Percentiles rank a stretch among this genome's conserved stretches.
phyloP scores from a whole-genome alignment of 2,888 invertebrate species.

The Tiliacea aurago region DNA sequence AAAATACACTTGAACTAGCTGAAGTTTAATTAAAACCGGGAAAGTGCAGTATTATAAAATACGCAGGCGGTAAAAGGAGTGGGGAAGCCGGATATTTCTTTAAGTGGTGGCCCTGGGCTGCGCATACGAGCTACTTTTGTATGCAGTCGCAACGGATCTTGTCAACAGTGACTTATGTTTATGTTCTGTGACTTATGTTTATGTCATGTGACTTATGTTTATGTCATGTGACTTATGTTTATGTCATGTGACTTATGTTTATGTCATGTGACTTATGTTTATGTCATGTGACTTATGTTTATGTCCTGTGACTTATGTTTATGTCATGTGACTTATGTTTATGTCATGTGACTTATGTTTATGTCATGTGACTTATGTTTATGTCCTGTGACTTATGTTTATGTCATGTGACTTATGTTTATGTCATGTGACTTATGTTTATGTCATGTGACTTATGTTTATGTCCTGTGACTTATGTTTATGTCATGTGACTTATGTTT shows the following conservation, averaged over 20 bases:
- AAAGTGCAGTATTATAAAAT: slow-evolving; percentile 76
- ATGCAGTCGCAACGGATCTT: not conserved
- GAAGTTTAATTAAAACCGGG: slow-evolving; percentile 84
- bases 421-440: no score
- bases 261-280: no score
- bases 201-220: no score
- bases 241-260: not conserved
- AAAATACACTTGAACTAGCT: slow-evolving; percentile 76
- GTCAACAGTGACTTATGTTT: not conserved
- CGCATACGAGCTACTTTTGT: slow-evolving; percentile 25
- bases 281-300: not conserved
- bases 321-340: no score
- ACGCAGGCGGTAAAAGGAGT: slow-evolving; percentile 69
- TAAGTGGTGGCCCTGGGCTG: slow-evolving; percentile 27
- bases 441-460: not conserved
- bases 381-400: not conserved
- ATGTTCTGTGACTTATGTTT: not conserved
- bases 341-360: no score
- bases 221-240: not conserved
- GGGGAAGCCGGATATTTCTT: slow-evolving; percentile 68
- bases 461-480: not conserved
- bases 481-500: no score
- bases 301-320: not conserved
- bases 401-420: no score
- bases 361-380: not conserved